These are phyloP conservation scores for Tiliacea citrago DNA, from an alignment of 2,888 invertebrate genomes.

Conservation along the genomic window DNA sequence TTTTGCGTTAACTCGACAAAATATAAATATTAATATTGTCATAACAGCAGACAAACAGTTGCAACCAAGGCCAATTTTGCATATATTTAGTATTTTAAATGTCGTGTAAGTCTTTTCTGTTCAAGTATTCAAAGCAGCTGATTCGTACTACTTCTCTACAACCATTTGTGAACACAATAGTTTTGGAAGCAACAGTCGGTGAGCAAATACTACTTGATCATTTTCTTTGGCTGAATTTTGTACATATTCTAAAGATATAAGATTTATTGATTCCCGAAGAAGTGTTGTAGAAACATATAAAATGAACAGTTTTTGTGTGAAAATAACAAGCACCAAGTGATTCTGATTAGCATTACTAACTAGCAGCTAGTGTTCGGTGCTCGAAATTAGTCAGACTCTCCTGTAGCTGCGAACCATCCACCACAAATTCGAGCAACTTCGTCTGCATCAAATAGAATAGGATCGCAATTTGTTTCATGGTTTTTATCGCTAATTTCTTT, in stretches of 20 bases:
- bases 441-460: slow-evolving; percentile 6
- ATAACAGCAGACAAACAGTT: slow-evolving; percentile 3
- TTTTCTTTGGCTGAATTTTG: neutral
- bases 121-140: slow-evolving; percentile 13
- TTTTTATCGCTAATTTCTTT: slow-evolving; percentile 20
- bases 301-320: neutral
- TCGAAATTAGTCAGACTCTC: slow-evolving; percentile 3
- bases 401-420: neutral
- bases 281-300: neutral
- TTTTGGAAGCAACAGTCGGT: slow-evolving; percentile 19
- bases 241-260: neutral
- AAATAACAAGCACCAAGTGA: slow-evolving; percentile 1
- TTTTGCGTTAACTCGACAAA: slow-evolving; percentile 14
- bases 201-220: neutral
- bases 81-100: slow-evolving; percentile 19
- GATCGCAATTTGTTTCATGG: slow-evolving; percentile 1
- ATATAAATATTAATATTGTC: slow-evolving; percentile 39
- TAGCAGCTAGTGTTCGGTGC: neutral
- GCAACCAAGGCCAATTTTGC: slow-evolving; percentile 22
- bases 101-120: slow-evolving; percentile 4
- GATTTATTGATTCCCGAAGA: neutral
- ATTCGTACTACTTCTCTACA: slow-evolving; percentile 47
- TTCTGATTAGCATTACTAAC: slow-evolving; percentile 6
- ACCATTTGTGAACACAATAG: slow-evolving; percentile 21
- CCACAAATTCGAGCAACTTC: slow-evolving; percentile 22